Percentiles rank a stretch among this genome's conserved stretches.
Evolutionary conservation across 1,140 invertebrate species (phyloP).

Genomic region (Arctopsyche grandis): DNA sequence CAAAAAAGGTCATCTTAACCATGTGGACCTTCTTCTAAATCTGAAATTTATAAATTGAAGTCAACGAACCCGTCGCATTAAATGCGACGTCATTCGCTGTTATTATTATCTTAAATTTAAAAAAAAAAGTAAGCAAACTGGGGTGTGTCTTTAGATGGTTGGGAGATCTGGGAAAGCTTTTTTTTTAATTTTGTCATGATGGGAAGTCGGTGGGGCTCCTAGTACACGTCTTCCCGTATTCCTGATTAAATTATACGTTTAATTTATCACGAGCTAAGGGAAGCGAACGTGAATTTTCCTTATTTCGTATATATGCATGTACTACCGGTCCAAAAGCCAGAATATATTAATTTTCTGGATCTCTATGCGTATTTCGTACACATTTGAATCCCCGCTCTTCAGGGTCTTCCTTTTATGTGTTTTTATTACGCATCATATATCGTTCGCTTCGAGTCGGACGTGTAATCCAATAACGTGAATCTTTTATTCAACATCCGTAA

Average conservation of each 20-base stretch:
- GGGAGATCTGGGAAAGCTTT: not conserved
- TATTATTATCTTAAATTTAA: not conserved
- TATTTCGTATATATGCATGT: not conserved
- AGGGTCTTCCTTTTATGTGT: too few relatives aligned
- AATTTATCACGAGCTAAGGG: conserved; percentile 20
- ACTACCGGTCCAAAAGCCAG: not conserved
- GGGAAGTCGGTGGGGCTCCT: not conserved
- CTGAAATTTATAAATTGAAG: too few relatives aligned
- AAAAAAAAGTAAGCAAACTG: not conserved
- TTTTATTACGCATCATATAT: not conserved
- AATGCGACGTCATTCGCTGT: not conserved
- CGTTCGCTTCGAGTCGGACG: not conserved
- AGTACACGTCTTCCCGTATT: not conserved
- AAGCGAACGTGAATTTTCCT: not conserved
- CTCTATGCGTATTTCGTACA: too few relatives aligned
- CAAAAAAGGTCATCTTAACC: too few relatives aligned
- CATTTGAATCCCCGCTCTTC: too few relatives aligned
- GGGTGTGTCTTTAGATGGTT: too few relatives aligned
- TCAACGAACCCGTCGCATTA: too few relatives aligned
- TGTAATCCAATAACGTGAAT: not conserved
- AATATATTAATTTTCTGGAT: too few relatives aligned
- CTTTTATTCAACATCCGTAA: not conserved
- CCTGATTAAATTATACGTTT: conserved; percentile 27
- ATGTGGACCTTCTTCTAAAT: too few relatives aligned
- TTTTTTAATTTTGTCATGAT: not conserved